Conservation (phyloP, 2,797 vertebrate genomes). For the Schizopygopsis malacanthus region DNA sequence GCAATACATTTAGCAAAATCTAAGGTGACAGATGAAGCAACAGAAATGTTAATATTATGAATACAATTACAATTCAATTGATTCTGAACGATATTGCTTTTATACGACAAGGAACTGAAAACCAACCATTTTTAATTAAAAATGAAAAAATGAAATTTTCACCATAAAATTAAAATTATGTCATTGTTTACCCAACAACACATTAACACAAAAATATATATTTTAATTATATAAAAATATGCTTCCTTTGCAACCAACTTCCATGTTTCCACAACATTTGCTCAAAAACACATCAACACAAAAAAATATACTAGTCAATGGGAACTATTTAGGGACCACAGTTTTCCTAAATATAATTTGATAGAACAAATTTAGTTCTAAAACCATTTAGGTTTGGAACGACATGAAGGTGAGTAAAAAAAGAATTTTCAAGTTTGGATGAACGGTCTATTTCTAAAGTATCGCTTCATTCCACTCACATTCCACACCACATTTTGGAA, state of each 20-base stretch:
- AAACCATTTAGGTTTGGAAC: not conserved
- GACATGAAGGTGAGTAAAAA: not conserved
- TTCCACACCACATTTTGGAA: not conserved
- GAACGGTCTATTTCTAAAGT: not conserved
- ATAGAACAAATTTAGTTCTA: not conserved
- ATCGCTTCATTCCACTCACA: not conserved
- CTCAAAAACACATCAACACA: no score
- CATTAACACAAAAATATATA: not conserved
- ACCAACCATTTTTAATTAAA: not conserved
- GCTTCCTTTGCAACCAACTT: no score
- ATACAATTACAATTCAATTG: not conserved
- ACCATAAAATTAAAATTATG: not conserved
- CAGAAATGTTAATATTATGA: not conserved
- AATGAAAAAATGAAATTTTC: no score
- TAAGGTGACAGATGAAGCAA: not conserved
- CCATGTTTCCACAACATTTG: not conserved
- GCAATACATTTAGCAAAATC: not conserved
- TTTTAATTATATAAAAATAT: no score
- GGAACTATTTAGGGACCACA: not conserved
- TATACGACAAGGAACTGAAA: not conserved
- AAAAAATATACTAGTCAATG: no score
- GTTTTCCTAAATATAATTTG: not conserved
- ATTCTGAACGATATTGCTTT: not conserved
- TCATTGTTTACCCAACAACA: not conserved
- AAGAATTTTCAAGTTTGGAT: no score